These are phyloP conservation scores for Trissoscelio sp. DNA, from an alignment of 2,888 invertebrate genomes.

Conservation along the genomic window DNA sequence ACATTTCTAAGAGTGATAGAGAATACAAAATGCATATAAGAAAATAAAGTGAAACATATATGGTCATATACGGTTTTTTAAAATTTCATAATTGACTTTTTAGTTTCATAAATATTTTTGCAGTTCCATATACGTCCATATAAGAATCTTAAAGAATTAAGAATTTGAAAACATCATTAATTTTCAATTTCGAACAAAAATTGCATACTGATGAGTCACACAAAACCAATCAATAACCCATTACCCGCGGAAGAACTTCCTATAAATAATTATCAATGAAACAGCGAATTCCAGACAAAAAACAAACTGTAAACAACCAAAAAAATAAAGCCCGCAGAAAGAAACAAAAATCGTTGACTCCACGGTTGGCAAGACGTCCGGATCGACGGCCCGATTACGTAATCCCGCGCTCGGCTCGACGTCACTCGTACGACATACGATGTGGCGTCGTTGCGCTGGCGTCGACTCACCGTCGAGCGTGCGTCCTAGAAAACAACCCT, in stretches of 20 bases:
- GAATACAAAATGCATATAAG: too few species aligned
- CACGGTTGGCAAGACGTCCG: conserved; percentile 13
- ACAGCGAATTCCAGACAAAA: too few species aligned
- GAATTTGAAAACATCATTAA: too few species aligned
- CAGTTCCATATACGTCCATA: too few species aligned
- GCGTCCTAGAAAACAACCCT: conserved; percentile 49
- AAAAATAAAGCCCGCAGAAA: not conserved
- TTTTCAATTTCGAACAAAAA: too few species aligned
- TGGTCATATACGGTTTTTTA: too few species aligned
- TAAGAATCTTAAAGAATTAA: too few species aligned
- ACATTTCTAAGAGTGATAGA: too few species aligned
- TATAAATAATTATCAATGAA: conserved; percentile 12
- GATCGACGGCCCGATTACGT: conserved; percentile 57
- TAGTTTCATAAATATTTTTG: too few species aligned
- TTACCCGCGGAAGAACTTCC: not conserved
- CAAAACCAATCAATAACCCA: conserved; percentile 3
- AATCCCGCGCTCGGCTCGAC: conserved; percentile 50
- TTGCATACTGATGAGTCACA: not conserved
- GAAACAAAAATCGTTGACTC: not conserved
- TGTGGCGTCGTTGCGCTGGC: conserved; percentile 47
- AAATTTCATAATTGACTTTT: too few species aligned
- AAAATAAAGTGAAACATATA: too few species aligned
- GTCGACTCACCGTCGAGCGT: conserved; percentile 27
- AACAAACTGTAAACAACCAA: too few species aligned
- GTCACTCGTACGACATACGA: conserved; percentile 36